These are phyloP conservation scores for Apodemia hepburni DNA, from an alignment of 2,888 invertebrate species.

Conservation along the genomic window DNA sequence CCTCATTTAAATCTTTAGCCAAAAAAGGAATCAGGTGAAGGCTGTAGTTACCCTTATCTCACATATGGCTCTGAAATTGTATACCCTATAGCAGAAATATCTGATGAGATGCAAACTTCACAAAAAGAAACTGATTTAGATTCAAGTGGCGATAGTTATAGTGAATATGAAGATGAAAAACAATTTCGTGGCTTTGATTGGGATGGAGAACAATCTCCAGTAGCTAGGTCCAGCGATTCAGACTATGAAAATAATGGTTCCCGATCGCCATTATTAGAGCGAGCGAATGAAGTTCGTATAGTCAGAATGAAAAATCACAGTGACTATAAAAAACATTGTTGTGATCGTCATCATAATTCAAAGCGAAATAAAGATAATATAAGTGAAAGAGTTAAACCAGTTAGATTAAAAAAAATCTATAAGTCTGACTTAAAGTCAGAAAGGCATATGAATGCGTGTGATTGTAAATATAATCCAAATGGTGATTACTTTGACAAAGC, in stretches of 20 bases:
- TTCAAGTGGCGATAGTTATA: constrained; percentile 81
- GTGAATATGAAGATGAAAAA: constrained; percentile 82
- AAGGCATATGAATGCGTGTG: constrained; percentile 45
- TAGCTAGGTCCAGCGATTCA: constrained; percentile 80
- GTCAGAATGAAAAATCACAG: constrained; percentile 58
- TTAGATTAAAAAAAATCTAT: constrained; percentile 64
- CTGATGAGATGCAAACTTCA: constrained; percentile 87
- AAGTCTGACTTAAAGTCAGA: constrained; percentile 55
- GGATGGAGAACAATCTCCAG: constrained; percentile 70
- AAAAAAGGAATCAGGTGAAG: constrained; percentile 83
- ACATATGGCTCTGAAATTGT: constrained; percentile 88
- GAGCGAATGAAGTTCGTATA: constrained; percentile 64
- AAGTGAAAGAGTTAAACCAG: constrained; percentile 61
- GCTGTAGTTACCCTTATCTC: constrained; percentile 86
- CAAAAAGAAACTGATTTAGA: constrained; percentile 82
- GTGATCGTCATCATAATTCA: constrained; percentile 50
- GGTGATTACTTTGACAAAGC: constrained; percentile 81
- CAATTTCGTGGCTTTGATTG: constrained; percentile 74
- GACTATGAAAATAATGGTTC: constrained; percentile 86
- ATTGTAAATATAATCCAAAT: constrained; percentile 53
- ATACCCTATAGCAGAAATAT: constrained; percentile 92
- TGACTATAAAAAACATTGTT: constrained; percentile 61
- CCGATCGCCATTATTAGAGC: constrained; percentile 83
- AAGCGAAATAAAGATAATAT: constrained; percentile 51
- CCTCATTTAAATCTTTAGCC: constrained; percentile 86